Conservation (phyloP, 1,140 invertebrate species). For the Drosophila subobscura region DNA sequence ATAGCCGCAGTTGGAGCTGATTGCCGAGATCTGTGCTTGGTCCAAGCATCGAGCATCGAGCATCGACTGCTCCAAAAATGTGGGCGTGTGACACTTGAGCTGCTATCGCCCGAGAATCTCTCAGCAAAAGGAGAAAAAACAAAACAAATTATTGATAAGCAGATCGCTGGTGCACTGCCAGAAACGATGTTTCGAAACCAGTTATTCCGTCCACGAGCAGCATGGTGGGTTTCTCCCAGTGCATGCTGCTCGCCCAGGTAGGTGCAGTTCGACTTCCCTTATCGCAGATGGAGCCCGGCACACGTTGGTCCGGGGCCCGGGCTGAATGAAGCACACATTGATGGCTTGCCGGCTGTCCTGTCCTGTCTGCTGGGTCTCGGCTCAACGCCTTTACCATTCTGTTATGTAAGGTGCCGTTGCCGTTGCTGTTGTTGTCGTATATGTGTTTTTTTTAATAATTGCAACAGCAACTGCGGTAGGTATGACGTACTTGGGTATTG, state of each 20-base stretch:
- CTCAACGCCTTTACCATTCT: slow-evolving; percentile 33
- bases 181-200: slow-evolving; percentile 33
- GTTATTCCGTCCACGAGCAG: neutral
- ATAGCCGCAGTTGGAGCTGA: slow-evolving; percentile 54
- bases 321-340: slow-evolving; percentile 51
- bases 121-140: slow-evolving; percentile 49
- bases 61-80: slow-evolving; percentile 75
- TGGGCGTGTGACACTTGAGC: slow-evolving; percentile 80
- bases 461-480: slow-evolving; percentile 64
- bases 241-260: slow-evolving; percentile 59
- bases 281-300: slow-evolving; percentile 76
- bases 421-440: neutral
- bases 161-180: slow-evolving; percentile 68
- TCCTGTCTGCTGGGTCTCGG: slow-evolving; percentile 55
- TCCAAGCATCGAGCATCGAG: slow-evolving; percentile 25
- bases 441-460: slow-evolving; percentile 24
- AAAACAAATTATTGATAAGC: slow-evolving; percentile 82
- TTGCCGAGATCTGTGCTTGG: neutral
- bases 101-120: slow-evolving; percentile 71
- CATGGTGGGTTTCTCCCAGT: slow-evolving; percentile 52
- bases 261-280: slow-evolving; percentile 70
- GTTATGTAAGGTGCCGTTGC: slow-evolving; percentile 63
- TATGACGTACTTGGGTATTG: slow-evolving; percentile 11
- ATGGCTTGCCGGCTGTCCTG: slow-evolving; percentile 30
- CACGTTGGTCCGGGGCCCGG: slow-evolving; percentile 67